Evolutionary conservation across 30 jellyfish, hydroid and myxozoan species (phyloP), one percentile per base, ranked within the genome.

Genomic region (Cassiopea xamachana): DNA sequence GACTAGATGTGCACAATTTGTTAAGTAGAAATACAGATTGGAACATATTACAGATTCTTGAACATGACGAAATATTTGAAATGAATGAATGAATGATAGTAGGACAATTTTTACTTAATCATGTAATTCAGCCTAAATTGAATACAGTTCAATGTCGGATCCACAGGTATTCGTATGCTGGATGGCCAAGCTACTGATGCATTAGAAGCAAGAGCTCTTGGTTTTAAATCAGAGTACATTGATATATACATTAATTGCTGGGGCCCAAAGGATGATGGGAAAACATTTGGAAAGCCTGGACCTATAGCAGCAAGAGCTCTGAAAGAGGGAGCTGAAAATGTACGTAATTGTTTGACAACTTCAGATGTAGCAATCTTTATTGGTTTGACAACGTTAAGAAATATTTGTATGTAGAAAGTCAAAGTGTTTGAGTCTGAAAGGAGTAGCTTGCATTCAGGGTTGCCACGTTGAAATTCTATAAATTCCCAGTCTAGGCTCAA

Each of bases 201-300:
- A 7, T 87, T 96, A 64, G 99, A 96, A 88, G 99, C 99, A 60
- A 86, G 97, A 10, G 98, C 99, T 48, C 91, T 96, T 14, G 97
- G 98, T 15, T 96, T 96, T 88, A 89, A 84, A 87, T 83, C 94
- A 12, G 99, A 96, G 48, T 97, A 96, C 74, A 92, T 96, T 45
- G 99, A 96, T 83, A 90, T 96, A 44, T 96, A 96, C 89, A 96
- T 96, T 59, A 96, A 96, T 77, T 96, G 99, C 75, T 96, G 99
- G 99, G 99, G 99, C 45, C 99, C 99, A 27, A 96, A 96, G 84
- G 99, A 96, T 89, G 99, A 96, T 75, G 99, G 99, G 58, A 96
- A 96, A 73, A 96, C 99, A 48, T 96, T 96, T 81, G 99, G 99
- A 78, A 96, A 96, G 77, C 99, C 99, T 51, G 99, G 99, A 1